Conservation (phyloP, 1,140 invertebrate species). For the Trichonephila clavata region DNA sequence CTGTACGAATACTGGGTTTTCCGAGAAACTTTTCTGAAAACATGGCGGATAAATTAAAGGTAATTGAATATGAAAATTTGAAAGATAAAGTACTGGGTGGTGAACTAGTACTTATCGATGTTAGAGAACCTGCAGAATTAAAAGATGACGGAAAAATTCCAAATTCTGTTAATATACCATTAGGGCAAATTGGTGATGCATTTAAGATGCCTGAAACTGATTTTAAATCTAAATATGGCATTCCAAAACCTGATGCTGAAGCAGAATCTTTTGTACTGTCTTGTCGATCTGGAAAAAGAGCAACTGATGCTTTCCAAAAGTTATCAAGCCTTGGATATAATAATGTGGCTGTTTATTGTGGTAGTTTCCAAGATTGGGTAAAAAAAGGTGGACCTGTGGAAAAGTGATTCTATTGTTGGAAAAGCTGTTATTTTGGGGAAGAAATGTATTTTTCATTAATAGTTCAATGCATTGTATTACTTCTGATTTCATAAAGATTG, state of each 20-base stretch:
- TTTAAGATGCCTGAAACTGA: constrained; percentile 53
- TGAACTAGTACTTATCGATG: constrained; percentile 78
- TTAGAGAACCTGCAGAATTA: constrained; percentile 78
- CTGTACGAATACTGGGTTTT: neutral
- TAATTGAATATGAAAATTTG: constrained; percentile 67
- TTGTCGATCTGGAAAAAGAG: constrained; percentile 73
- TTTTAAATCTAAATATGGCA: constrained; percentile 66
- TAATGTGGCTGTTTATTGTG: constrained; percentile 54
- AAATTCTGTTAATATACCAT: constrained; percentile 78
- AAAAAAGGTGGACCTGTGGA: constrained; percentile 65
- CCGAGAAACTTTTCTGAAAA: neutral
- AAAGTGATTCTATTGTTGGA: neutral
- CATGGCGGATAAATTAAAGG: constrained; percentile 7
- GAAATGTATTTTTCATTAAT: too few relatives aligned
- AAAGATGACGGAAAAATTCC: constrained; percentile 77
- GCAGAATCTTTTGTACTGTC: constrained; percentile 41
- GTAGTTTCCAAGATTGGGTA: constrained; percentile 74
- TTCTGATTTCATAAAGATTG: too few relatives aligned
- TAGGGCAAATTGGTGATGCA: constrained; percentile 70
- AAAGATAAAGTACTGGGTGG: constrained; percentile 39
- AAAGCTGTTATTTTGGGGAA: neutral
- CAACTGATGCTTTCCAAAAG: constrained; percentile 48
- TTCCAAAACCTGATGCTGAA: constrained; percentile 55
- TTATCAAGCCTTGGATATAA: constrained; percentile 40
- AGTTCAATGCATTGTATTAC: too few relatives aligned